Evolutionary conservation across 2,797 vertebrate genomes (phyloP).

Genomic region (Xerus rutilus): DNA sequence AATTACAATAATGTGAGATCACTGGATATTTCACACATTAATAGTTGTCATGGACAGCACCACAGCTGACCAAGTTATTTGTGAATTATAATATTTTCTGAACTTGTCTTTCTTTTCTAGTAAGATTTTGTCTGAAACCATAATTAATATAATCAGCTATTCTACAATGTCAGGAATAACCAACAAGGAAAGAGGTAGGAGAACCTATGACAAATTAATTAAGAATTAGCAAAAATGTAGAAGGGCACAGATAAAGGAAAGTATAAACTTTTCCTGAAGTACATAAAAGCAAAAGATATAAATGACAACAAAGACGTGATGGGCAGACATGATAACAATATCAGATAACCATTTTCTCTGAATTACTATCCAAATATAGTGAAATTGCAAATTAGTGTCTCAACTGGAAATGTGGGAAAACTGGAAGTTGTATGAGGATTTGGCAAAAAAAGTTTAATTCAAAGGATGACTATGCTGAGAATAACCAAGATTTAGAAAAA

Average conservation of each 20-base stretch:
- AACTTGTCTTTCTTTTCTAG: not conserved
- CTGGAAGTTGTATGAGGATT: not conserved
- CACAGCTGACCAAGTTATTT: not conserved
- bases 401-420: not conserved
- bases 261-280: not conserved
- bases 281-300: not conserved
- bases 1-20: not conserved
- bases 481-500: not conserved
- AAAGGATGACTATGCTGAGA: not conserved
- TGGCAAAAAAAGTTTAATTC: constrained; percentile 2
- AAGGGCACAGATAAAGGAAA: not conserved
- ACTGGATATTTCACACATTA: not conserved
- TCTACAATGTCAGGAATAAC: not conserved
- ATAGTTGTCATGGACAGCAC: not conserved
- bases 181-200: not conserved
- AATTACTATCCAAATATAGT: not conserved
- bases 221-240: not conserved
- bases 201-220: not conserved
- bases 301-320: not conserved
- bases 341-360: not conserved
- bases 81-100: not conserved
- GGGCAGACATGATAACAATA: not conserved
- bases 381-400: not conserved
- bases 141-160: not conserved
- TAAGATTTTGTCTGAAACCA: not conserved